These are phyloP conservation scores for Ptyas mucosa DNA, from an alignment of 2,113 vertebrate species.

Conservation along the genomic window DNA sequence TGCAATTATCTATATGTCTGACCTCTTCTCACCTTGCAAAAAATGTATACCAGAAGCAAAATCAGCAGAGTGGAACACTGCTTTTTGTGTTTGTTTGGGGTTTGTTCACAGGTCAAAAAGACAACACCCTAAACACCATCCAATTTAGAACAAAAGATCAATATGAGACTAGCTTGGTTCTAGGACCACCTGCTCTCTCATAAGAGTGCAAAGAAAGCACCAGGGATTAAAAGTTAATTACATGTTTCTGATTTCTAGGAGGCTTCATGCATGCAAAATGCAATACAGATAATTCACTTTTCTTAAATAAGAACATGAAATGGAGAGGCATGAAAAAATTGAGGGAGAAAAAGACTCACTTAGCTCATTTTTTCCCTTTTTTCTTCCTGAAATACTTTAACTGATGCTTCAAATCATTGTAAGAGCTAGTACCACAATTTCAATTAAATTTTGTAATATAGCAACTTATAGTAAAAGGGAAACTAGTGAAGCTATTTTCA, in stretches of 20 bases:
- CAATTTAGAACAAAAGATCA: not conserved
- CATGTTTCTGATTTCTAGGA: not conserved
- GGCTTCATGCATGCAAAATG: too few species aligned
- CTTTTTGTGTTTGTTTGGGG: not conserved
- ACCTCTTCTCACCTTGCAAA: not conserved
- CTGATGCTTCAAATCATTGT: not conserved
- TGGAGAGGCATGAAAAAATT: not conserved
- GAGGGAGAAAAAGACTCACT: not conserved
- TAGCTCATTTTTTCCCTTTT: not conserved
- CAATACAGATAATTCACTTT: not conserved
- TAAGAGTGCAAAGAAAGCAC: not conserved
- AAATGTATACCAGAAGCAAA: not conserved
- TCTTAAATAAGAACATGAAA: not conserved
- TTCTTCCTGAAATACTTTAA: not conserved
- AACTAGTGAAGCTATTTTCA: not conserved
- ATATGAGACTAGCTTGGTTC: not conserved
- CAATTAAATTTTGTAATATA: not conserved
- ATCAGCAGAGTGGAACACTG: not conserved
- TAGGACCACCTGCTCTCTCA: not conserved
- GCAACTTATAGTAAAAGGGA: not conserved
- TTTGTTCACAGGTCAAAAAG: not conserved
- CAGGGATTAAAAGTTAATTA: not conserved
- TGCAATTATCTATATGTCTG: not conserved
- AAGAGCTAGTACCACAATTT: not conserved
- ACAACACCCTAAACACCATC: not conserved